Conservation (phyloP, 2,113 vertebrate species). For the Caracal caracal region DNA sequence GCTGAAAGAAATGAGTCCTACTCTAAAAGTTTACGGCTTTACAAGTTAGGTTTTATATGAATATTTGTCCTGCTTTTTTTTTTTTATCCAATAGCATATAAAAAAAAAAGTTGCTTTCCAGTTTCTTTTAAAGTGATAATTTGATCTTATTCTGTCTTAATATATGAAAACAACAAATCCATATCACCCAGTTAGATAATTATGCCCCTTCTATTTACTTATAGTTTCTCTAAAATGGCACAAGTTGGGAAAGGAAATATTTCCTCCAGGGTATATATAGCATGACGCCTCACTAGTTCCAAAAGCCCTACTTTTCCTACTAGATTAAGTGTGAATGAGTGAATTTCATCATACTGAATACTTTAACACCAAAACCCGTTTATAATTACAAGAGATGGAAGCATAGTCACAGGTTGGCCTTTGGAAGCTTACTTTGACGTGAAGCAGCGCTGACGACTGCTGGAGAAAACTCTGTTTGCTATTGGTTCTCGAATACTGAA, state of each 20-base stretch:
- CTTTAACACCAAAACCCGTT: not conserved
- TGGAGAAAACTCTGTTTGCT: constrained; percentile 96
- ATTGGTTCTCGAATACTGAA: constrained; percentile 98
- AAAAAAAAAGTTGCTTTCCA: not conserved
- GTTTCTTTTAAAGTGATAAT: constrained; percentile 30
- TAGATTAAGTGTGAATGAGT: not conserved
- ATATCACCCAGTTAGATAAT: not conserved
- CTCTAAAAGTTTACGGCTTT: not conserved
- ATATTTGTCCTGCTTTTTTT: not conserved
- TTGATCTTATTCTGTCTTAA: not conserved
- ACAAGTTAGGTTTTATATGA: not conserved
- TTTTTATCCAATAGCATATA: not conserved
- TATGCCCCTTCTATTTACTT: not conserved
- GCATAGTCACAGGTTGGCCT: not conserved
- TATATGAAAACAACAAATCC: not conserved
- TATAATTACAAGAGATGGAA: not conserved
- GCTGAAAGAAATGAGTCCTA: not conserved
- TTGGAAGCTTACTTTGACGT: constrained; percentile 91
- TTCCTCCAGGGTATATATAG: not conserved
- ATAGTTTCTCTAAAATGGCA: constrained; percentile 25
- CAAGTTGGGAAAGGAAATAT: not conserved
- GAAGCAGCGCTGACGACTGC: constrained; percentile 94
- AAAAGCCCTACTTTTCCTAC: not conserved
- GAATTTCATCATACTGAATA: not conserved
- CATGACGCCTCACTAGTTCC: not conserved